These are phyloP conservation scores for Anoplophora glabripennis DNA, from an alignment of 1,140 invertebrate genomes.

Conservation along the genomic window DNA sequence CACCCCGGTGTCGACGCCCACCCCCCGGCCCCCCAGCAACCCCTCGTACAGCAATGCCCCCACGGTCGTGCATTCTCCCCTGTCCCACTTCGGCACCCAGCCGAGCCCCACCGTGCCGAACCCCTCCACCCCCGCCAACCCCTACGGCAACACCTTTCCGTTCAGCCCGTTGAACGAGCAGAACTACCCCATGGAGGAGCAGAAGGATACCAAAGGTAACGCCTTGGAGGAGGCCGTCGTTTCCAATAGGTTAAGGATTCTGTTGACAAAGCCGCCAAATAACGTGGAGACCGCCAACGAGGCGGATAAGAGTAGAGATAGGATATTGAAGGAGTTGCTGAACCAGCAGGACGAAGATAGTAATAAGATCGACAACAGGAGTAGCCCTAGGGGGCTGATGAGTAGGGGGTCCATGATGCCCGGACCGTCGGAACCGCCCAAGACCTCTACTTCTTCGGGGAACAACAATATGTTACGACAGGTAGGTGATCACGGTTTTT, in stretches of 20 bases:
- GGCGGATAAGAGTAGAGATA: conserved; percentile 53
- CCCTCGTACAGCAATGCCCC: conserved; percentile 51
- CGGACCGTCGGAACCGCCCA: conserved; percentile 38
- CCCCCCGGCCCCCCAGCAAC: conserved; percentile 53
- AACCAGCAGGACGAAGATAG: conserved; percentile 79
- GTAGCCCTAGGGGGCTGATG: conserved; percentile 45
- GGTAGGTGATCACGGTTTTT: conserved; percentile 53
- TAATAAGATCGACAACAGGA: conserved; percentile 45
- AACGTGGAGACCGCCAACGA: conserved; percentile 57
- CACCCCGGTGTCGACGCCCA: conserved; percentile 51
- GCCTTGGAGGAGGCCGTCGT: conserved; percentile 40
- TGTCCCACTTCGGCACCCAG: conserved; percentile 45
- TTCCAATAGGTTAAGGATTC: conserved; percentile 36
- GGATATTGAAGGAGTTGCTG: conserved; percentile 73
- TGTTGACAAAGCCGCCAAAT: conserved; percentile 45
- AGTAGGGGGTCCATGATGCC: conserved; percentile 39
- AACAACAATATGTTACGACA: conserved; percentile 72
- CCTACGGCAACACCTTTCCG: conserved; percentile 56
- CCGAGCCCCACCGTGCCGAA: conserved; percentile 53
- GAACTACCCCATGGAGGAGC: conserved; percentile 37
- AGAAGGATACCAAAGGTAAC: conserved; percentile 46
- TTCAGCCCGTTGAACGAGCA: conserved; percentile 58
- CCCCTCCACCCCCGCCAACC: conserved; percentile 45
- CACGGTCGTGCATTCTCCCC: conserved; percentile 53
- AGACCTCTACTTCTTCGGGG: conserved; percentile 47